phyloP scores from a whole-genome alignment of 2,888 invertebrate genomes.

The Psylliodes chrysocephalus region DNA sequence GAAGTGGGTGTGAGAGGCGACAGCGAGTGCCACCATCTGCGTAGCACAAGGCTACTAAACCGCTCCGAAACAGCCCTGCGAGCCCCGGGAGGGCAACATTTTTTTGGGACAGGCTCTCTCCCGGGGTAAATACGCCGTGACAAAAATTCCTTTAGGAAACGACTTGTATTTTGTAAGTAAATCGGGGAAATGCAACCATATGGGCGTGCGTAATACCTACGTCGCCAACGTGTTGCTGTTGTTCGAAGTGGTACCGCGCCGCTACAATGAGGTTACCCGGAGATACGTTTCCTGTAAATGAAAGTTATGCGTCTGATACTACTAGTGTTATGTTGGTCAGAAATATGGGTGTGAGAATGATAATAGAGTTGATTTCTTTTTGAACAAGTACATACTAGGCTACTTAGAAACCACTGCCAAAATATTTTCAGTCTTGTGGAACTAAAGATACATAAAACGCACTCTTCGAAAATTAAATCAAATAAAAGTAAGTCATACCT shows the following conservation, averaged over 20 bases:
- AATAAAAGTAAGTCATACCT: too few relatives aligned
- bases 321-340: not conserved
- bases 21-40: slow-evolving; percentile 34
- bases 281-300: slow-evolving; percentile 9
- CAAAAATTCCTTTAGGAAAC: not conserved
- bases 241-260: not conserved
- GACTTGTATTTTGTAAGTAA: slow-evolving; percentile 4
- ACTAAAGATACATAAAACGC: too few relatives aligned
- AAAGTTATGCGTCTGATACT: not conserved
- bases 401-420: not conserved
- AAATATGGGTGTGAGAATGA: not conserved
- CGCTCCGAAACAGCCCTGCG: slow-evolving; percentile 26
- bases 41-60: slow-evolving; percentile 39
- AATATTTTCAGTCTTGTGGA: too few relatives aligned
- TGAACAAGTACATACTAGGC: not conserved
- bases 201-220: slow-evolving; percentile 15
- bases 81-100: slow-evolving; percentile 23
- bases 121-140: slow-evolving; percentile 11
- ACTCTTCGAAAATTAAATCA: too few relatives aligned
- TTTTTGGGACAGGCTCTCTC: slow-evolving; percentile 17
- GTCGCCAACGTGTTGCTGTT: not conserved
- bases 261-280: slow-evolving; percentile 13
- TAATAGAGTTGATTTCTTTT: not conserved
- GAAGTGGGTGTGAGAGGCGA: slow-evolving; percentile 45
- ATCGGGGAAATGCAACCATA: slow-evolving; percentile 15